Percentiles rank a stretch among this genome's conserved stretches.
These are phyloP conservation scores for Drosophila formosana DNA, from an alignment of 2,888 invertebrate genomes.

Conservation along the genomic window DNA sequence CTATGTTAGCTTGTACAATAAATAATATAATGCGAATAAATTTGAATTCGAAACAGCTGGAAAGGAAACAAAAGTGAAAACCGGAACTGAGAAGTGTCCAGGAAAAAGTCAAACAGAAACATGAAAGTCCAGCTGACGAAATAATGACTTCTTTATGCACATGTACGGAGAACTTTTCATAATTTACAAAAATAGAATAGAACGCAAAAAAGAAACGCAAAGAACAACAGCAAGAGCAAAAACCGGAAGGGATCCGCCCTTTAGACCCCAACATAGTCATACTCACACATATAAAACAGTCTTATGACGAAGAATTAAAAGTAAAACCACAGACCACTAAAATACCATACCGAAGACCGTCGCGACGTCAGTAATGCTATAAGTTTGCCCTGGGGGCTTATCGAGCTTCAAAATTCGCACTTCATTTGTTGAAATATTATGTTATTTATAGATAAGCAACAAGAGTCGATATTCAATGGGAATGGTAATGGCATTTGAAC, in stretches of 20 bases:
- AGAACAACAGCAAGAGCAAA: neutral
- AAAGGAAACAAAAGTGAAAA: neutral
- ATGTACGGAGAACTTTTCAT: neutral
- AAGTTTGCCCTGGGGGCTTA: neutral
- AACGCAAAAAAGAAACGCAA: neutral
- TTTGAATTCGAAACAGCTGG: too few relatives aligned
- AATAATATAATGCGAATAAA: too few relatives aligned
- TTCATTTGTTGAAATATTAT: slow-evolving; percentile 9
- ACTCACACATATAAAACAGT: neutral
- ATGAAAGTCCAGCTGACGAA: neutral
- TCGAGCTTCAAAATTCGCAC: slow-evolving; percentile 1
- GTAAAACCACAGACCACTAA: slow-evolving; percentile 2
- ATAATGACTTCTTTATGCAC: neutral
- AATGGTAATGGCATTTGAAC: slow-evolving; percentile 15
- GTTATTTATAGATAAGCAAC: slow-evolving; percentile 7
- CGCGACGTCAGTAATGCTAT: neutral
- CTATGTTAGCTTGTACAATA: too few relatives aligned
- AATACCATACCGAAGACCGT: neutral
- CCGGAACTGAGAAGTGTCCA: neutral
- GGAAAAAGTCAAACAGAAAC: neutral
- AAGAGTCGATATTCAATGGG: slow-evolving; percentile 2
- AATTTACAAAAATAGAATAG: neutral
- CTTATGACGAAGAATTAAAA: slow-evolving; percentile 1
- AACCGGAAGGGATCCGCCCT: neutral
- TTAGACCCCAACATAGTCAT: neutral